Evolutionary conservation across 2,113 vertebrate species (phyloP).

Genomic region (Atherinomorus stipes): DNA sequence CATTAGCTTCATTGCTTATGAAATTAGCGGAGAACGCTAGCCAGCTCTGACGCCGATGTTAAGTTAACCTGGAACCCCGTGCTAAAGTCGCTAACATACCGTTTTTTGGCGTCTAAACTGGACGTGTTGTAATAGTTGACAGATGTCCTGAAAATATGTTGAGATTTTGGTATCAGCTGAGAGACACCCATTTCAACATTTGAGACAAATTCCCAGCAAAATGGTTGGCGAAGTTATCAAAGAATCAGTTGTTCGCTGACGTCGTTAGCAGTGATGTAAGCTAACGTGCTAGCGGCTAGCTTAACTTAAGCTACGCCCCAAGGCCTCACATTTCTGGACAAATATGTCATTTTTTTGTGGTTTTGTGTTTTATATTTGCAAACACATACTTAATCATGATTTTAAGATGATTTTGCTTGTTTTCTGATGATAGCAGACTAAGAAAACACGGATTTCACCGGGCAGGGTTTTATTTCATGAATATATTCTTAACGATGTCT

Average conservation of each 20-base stretch:
- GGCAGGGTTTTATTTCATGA: neutral
- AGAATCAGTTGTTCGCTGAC: slow-evolving; percentile 48
- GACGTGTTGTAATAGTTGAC: neutral
- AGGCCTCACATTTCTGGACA: slow-evolving; percentile 50
- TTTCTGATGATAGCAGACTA: no score
- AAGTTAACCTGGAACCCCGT: slow-evolving; percentile 7
- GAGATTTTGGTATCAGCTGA: fast-evolving
- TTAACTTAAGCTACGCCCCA: slow-evolving; percentile 43
- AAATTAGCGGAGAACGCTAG: slow-evolving; percentile 46
- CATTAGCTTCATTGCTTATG: slow-evolving; percentile 17
- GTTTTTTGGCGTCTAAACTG: neutral
- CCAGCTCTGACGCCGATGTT: slow-evolving; percentile 13
- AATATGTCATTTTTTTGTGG: neutral
- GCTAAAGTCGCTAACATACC: slow-evolving; percentile 13
- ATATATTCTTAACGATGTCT: neutral
- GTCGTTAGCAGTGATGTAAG: slow-evolving; percentile 66
- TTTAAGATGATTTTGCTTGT: no score
- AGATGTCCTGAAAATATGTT: fast-evolving
- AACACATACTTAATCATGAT: neutral
- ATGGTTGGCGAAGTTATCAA: slow-evolving; percentile 34
- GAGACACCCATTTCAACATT: neutral
- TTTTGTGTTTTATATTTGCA: fast-evolving
- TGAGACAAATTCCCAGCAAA: slow-evolving; percentile 6
- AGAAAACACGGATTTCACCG: no score
- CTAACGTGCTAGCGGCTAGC: slow-evolving; percentile 63